Evolutionary conservation across 2,888 invertebrate genomes (phyloP).

Genomic region (Quadroppia sp.): DNA sequence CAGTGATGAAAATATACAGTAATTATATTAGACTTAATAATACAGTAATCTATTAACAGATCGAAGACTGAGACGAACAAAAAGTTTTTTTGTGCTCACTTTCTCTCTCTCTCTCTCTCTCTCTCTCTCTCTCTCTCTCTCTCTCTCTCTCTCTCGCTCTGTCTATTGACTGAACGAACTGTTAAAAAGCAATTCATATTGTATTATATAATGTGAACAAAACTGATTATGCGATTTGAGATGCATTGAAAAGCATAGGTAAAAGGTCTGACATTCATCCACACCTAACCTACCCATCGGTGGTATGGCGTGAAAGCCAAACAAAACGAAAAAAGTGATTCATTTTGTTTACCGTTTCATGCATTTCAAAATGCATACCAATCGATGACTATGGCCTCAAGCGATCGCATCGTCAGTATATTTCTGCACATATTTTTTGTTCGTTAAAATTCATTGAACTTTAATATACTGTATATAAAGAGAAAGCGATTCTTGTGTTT

Average conservation of each 20-base stretch:
- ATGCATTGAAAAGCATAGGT: not conserved
- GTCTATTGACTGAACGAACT: constrained; percentile 3
- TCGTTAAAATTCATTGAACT: constrained; percentile 29
- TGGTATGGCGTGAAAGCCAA: not conserved
- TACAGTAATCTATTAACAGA: not conserved
- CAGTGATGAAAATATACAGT: constrained; percentile 14
- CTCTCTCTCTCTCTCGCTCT: too few relatives aligned
- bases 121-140: too few relatives aligned
- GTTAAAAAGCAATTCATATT: constrained; percentile 17
- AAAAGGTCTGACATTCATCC: constrained; percentile 13
- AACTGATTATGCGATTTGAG: not conserved
- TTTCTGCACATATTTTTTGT: not conserved
- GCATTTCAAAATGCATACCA: not conserved
- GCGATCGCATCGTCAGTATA: not conserved
- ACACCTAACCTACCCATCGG: not conserved
- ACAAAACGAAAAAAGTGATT: constrained; percentile 12
- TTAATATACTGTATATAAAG: not conserved
- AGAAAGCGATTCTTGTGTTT: not conserved
- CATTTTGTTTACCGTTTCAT: constrained; percentile 32
- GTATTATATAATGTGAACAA: too few relatives aligned
- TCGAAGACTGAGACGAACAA: too few relatives aligned
- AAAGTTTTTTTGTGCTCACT: too few relatives aligned
- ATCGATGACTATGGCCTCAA: constrained; percentile 10
- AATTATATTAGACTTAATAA: constrained; percentile 16
- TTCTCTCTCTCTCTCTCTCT: too few relatives aligned